phyloP scores from a whole-genome alignment of 2,113 vertebrate species.

The Gopherus evgoodei region DNA sequence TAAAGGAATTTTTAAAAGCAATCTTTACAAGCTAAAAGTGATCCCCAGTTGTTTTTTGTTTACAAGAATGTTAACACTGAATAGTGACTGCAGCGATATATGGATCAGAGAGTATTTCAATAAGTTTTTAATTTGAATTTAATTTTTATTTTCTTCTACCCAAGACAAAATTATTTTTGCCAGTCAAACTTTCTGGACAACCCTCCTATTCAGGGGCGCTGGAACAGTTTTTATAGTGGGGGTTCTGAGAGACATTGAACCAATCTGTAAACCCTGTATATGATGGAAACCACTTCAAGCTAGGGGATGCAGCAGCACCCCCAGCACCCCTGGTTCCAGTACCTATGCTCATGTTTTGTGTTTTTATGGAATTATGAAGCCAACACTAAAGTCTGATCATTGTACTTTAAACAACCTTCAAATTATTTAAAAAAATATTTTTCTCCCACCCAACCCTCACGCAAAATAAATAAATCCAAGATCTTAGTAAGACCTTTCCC shows the following conservation, averaged over 20 bases:
- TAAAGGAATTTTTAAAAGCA: background rate
- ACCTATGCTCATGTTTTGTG: background rate
- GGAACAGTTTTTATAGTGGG: no score
- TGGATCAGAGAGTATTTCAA: background rate
- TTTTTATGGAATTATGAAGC: background rate
- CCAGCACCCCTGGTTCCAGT: no score
- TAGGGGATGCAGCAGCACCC: no score
- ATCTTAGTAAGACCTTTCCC: background rate
- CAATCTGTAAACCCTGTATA: no score
- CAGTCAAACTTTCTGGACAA: background rate
- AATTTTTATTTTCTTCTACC: background rate
- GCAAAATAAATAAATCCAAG: background rate
- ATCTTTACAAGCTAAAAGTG: background rate
- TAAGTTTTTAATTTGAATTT: background rate
- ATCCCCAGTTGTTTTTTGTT: background rate
- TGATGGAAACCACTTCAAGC: no score
- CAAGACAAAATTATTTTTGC: background rate
- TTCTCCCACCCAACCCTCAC: rapidly evolving
- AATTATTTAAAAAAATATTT: no score
- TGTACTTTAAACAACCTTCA: background rate
- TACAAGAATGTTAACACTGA: background rate
- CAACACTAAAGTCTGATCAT: background rate
- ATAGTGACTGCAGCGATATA: background rate
- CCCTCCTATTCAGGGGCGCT: background rate
- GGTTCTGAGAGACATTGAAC: no score